phyloP scores from a whole-genome alignment of 1,140 invertebrate species.

The Leptestheria dahalacensis region DNA sequence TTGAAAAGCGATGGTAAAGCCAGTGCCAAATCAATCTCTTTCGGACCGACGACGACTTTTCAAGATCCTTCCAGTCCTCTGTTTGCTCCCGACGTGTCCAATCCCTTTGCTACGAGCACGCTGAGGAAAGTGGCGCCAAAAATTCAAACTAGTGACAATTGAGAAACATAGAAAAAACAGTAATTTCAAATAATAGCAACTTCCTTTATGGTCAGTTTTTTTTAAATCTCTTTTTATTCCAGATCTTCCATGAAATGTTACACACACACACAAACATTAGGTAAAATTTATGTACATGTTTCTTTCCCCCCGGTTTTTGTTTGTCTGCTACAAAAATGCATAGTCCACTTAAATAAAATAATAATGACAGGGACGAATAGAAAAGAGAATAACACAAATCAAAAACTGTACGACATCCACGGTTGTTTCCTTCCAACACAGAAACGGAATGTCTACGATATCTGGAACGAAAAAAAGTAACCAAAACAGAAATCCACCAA shows the following conservation, averaged over 20 bases:
- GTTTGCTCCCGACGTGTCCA: neutral
- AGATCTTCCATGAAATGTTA: neutral
- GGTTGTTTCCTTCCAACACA: no score
- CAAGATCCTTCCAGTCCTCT: neutral
- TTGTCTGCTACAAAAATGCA: neutral
- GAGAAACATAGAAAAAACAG: no score
- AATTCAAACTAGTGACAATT: no score
- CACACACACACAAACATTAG: neutral
- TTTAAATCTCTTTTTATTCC: no score
- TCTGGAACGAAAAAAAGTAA: no score
- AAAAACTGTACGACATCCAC: no score
- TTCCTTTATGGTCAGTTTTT: neutral
- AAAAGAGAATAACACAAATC: no score
- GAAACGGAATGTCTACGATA: no score
- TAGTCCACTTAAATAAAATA: neutral
- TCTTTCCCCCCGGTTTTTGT: neutral
- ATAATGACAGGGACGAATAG: no score
- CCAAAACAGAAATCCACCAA: neutral
- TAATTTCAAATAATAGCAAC: no score
- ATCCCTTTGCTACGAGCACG: neutral
- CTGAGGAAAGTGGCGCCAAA: no score
- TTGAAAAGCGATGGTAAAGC: conserved; percentile 3
- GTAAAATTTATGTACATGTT: neutral
- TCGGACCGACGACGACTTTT: conserved; percentile 1
- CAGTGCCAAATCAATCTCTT: conserved; percentile 8